Conservation (phyloP, 2,113 vertebrate genomes). For the Brachypodius melanocephalos region DNA sequence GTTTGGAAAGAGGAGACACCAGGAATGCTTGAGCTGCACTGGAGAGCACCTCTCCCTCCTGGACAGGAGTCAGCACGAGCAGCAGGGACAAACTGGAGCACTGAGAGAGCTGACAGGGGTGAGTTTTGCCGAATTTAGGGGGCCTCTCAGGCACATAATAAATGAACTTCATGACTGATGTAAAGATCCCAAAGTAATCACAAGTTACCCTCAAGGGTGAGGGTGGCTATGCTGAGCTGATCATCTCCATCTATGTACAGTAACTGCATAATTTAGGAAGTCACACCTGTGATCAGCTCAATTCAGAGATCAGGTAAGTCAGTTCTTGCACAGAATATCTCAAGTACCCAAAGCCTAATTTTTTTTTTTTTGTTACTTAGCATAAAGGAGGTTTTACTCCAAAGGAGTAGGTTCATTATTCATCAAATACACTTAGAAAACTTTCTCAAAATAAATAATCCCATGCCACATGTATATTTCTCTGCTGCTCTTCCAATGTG, state of each 20-base stretch:
- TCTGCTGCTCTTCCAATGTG: neutral
- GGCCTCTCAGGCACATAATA: neutral
- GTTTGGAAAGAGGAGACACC: neutral
- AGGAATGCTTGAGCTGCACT: neutral
- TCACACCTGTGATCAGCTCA: neutral
- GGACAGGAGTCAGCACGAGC: neutral
- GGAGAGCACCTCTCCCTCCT: neutral
- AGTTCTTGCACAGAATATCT: neutral
- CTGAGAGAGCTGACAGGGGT: neutral
- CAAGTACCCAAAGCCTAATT: neutral
- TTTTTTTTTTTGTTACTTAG: neutral
- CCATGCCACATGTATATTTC: neutral
- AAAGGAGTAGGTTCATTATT: neutral
- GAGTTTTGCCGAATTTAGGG: neutral
- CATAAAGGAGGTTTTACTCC: neutral
- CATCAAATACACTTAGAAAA: neutral
- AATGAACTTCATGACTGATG: rapidly evolving
- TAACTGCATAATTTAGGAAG: neutral
- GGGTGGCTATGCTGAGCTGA: neutral
- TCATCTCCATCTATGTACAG: neutral
- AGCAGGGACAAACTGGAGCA: neutral
- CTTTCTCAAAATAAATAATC: neutral
- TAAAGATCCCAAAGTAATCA: neutral
- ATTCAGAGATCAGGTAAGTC: neutral
- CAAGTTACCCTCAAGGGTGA: neutral